A percentile compares a stretch with the other conserved stretches of the same genome.
phyloP scores from a whole-genome alignment of 2,113 vertebrate genomes.

The Oriolus oriolus region DNA sequence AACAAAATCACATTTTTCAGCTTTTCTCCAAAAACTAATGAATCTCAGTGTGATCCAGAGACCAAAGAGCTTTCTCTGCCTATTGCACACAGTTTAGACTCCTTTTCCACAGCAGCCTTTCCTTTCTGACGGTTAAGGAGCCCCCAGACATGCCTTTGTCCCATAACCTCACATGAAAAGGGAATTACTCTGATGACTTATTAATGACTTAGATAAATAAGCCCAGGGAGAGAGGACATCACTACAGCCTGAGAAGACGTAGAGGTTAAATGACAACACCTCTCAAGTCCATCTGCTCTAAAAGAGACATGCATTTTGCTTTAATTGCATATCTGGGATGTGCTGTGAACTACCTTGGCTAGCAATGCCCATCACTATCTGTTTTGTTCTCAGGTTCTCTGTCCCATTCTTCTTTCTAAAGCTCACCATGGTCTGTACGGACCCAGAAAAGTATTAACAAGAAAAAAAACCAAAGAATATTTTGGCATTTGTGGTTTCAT shows the following conservation, averaged over 20 bases:
- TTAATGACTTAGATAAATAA: constrained; percentile 4
- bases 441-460: background rate
- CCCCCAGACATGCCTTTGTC: constrained; percentile 10
- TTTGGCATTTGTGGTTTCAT: background rate
- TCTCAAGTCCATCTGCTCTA: background rate
- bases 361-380: background rate
- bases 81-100: background rate
- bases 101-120: background rate
- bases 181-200: constrained; percentile 9
- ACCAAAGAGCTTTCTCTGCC: background rate
- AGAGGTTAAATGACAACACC: background rate
- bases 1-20: background rate
- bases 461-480: background rate
- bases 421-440: background rate
- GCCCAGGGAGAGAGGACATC: background rate
- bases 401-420: background rate
- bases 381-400: background rate
- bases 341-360: background rate
- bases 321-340: background rate
- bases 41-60: background rate
- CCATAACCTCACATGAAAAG: constrained; percentile 10
- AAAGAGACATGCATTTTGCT: background rate
- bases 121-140: background rate
- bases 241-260: background rate
- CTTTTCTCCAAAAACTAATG: background rate